phyloP scores from a whole-genome alignment of 2,113 vertebrate species.

The Bos javanicus region DNA sequence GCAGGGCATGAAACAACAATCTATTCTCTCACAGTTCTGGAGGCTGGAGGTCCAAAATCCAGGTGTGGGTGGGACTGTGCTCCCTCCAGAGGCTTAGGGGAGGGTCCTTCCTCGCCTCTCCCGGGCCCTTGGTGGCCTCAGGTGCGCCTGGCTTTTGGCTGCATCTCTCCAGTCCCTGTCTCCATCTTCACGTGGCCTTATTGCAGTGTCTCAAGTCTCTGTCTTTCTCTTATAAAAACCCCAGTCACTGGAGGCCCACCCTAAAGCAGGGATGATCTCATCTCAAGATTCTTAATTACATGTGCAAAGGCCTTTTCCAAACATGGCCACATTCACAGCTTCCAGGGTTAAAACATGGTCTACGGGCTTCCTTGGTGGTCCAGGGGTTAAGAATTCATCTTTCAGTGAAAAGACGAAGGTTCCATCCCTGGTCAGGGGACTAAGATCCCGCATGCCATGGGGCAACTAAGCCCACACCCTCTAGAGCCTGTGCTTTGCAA shows the following conservation, averaged over 20 bases:
- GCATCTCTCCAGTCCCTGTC: background rate
- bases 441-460: background rate
- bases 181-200: background rate
- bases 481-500: background rate
- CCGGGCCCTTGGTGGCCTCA: background rate
- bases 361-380: background rate
- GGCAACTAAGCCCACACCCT: background rate
- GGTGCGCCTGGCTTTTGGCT: accelerated
- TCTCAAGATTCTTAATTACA: background rate
- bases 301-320: background rate
- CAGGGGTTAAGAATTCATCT: background rate
- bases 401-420: background rate
- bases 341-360: background rate
- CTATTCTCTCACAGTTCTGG: background rate
- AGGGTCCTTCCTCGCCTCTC: background rate
- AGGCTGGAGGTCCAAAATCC: background rate
- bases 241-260: background rate
- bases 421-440: background rate
- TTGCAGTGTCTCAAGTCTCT: background rate
- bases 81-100: background rate
- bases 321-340: background rate
- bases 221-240: background rate
- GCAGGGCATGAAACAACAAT: background rate
- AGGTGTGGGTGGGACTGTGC: background rate
- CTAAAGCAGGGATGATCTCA: background rate